Base-by-base conservation (phyloP, 2,113 vertebrate genomes). In the Geothlypis trichas region DNA sequence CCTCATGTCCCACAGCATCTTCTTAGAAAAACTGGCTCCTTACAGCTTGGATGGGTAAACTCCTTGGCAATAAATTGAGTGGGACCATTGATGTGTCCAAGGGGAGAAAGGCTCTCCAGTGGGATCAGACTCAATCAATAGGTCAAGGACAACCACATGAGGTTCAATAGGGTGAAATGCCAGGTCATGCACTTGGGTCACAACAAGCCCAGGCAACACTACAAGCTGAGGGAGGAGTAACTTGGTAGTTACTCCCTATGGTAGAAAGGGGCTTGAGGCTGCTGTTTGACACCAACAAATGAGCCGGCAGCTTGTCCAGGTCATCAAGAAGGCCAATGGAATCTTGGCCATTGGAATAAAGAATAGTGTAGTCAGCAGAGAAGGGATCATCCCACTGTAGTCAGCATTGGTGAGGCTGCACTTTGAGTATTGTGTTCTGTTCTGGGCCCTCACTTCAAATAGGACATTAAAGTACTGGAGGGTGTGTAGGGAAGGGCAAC, bases 351-450 rank as follows among this genome's bases (percentile, higher is more conserved):
- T 47, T 23, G 13, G 15, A 4, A 30, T 20, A 10, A 24, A 39
- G 15, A 16, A 39, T 4, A 39, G 6, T 39, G 15, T 7, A 31
- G 22, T 19, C 39, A 71, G 47, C 19, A 46, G 31, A 19, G 62
- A 35, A 59, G 13, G 30, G 22, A 54, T 69, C 28, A 26, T 14
- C 10, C 28, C 2, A 1, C 13, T 41, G n/a, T 4, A 21, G 10
- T 47, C 39, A 55, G 10, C 23, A 30, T 10, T 37, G 15, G 5
- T 24, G 66, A 55, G 20, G n/a, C 30, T 71, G 13, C 9, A 30
- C 20, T 62, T 63, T 0, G 1, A n/a, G 30, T 26, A 5, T 4
- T 24, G 7, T 14, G 11, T 4, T n/a, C 41, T 2, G 2, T 63
- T 47, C 24, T 55, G 13, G 26, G 13, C 9, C 11, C 11, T 41